Conservation (phyloP, 1,140 invertebrate species). For the Drosophila pandora region DNA sequence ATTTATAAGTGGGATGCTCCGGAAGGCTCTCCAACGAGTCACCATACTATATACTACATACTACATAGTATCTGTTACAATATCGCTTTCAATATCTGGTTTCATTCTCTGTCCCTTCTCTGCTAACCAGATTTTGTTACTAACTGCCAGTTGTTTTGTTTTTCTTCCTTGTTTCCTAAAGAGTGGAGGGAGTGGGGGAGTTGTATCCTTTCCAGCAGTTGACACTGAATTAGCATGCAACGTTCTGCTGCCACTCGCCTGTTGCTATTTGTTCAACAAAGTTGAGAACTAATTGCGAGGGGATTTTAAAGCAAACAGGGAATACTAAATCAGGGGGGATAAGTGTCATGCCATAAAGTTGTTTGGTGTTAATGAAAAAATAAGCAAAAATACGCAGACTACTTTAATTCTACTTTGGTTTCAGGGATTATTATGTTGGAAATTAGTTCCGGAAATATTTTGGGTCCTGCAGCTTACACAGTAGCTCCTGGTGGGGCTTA, state of each 20-base stretch:
- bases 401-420: neutral
- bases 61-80: conserved; percentile 1
- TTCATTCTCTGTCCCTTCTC: neutral
- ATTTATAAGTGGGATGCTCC: conserved; percentile 5
- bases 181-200: neutral
- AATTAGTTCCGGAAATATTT: too few relatives aligned
- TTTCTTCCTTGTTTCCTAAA: conserved; percentile 25
- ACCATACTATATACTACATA: neutral
- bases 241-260: conserved; percentile 18
- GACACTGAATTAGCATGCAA: conserved; percentile 54
- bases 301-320: conserved; percentile 1
- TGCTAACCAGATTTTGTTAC: neutral
- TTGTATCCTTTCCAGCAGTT: conserved; percentile 7
- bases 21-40: neutral
- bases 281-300: conserved; percentile 91
- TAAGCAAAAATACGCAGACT: neutral
- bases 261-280: conserved; percentile 48
- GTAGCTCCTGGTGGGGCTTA: too few relatives aligned
- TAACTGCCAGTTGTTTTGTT: conserved; percentile 32
- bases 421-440: neutral
- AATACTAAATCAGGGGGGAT: neutral
- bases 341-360: neutral
- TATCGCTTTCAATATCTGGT: conserved; percentile 7
- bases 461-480: too few relatives aligned
- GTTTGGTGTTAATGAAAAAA: neutral